These are phyloP conservation scores for Neosilurus hyrtlii DNA, from an alignment of 2,797 vertebrate species.

Conservation along the genomic window DNA sequence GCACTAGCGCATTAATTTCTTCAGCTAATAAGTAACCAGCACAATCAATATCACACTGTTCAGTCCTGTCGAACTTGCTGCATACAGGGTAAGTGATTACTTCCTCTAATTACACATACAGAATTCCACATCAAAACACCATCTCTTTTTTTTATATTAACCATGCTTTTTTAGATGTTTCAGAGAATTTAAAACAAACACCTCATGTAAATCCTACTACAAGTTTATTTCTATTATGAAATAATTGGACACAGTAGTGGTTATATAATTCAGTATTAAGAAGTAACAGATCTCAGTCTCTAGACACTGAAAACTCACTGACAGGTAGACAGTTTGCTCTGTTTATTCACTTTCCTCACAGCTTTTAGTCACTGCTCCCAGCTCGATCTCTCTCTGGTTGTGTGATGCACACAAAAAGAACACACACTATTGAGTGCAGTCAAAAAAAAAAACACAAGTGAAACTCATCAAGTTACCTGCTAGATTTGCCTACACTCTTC, in stretches of 20 bases:
- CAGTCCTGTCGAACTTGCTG: conserved; percentile 42
- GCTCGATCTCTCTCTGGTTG: too few species aligned
- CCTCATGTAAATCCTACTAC: background rate
- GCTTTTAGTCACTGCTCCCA: too few species aligned
- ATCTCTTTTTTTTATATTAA: conserved; percentile 22
- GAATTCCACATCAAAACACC: conserved; percentile 50
- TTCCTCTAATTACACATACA: conserved; percentile 54
- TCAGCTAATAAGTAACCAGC: conserved; percentile 56
- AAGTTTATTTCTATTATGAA: background rate
- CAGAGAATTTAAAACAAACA: conserved; percentile 13
- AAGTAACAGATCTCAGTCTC: too few species aligned
- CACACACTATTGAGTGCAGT: too few species aligned
- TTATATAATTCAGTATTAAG: background rate
- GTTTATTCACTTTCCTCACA: too few species aligned
- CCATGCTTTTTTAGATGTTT: conserved; percentile 32
- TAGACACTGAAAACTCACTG: too few species aligned
- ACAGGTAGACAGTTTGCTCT: too few species aligned
- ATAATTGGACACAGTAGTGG: background rate
- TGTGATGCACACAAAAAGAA: too few species aligned
- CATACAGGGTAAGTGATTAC: conserved; percentile 52
- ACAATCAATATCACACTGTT: conserved; percentile 59
- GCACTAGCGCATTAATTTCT: conserved; percentile 59
- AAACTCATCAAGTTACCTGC: too few species aligned
- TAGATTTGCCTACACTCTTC: too few species aligned
- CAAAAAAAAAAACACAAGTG: too few species aligned